Evolutionary conservation across 1,140 invertebrate species (phyloP), one percentile per base, ranked within the genome.

Genomic region (Drosophila lini): DNA sequence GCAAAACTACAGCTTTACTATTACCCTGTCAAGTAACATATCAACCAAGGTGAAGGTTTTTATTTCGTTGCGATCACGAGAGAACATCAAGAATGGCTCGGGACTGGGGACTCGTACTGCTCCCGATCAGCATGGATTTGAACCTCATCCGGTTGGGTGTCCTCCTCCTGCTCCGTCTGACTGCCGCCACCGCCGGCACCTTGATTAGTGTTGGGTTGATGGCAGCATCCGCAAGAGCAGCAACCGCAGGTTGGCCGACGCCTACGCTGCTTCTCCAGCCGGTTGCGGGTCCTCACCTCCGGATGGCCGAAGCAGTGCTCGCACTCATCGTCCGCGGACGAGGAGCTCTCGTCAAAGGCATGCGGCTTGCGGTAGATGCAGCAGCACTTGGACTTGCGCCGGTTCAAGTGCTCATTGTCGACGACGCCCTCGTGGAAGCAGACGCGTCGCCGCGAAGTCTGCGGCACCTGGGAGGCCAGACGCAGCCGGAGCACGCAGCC

Each of bases 311-410:
- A 95, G 92, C 97, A 97, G 85, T 97, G 95, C 81, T 97, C 96
- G 92, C 96, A 97, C 91, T 98, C 97, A 22, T 96, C 96, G 61
- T 94, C 95, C 48, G 95, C 94, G 31, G 96, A 95, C 0, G 96
- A 96, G 74, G 96, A 97, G 56, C 96, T 97, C 92, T 97, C 97
- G 53, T 94, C 96, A 93, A 97, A 97, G 53, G 93, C 93, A 78
- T 93, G 94, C 38, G 96, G 96, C 92, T 97, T 98, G 80, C 96
- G 95, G 91, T 97, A 98, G 89, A 97, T 97, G 92, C 97, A 98
- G 91, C 97, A 98, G 93, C 97, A 98, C 94, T 98, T 98, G 56
- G 97, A 98, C 93, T 98, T 98, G 92, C 97, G 98, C 91, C 96
- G 97, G 85, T 97, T 96, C 95, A 98, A 94, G 90, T 97, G 92